Evolutionary conservation across 1,140 invertebrate species (phyloP), one percentile per base, ranked within the genome.

Genomic region (Meloidogyne floridensis): DNA sequence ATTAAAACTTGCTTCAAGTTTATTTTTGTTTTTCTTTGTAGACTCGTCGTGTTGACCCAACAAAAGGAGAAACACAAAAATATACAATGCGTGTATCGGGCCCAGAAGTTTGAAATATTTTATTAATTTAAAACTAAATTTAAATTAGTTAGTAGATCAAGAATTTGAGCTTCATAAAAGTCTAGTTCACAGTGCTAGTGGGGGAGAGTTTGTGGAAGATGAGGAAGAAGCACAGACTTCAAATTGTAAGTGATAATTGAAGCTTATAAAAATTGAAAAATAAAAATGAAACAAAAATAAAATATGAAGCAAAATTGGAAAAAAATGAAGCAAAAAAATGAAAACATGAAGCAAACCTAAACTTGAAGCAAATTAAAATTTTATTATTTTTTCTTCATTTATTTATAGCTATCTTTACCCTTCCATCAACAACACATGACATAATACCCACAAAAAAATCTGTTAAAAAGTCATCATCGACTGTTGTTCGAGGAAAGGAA

Each of bases 101-200:
- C 18, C 88, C 88, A 1, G 88, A 85, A 65, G 59, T 65, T n/a
- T 65, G 59, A n/a, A n/a, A 65, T 6, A 47, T 47, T 6, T 47
- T 47, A 5, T 7, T 7, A 65, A 65, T 65, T 65, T 65, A 65
- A n/a, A 65, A n/a, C n/a, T 15, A 59, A 59, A 59, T 65, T 65
- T 65, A 65, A 59, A 59, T 59, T 59, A 65, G 10, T 80, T 83
- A 53, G 83, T 88, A 1, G 88, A 89, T 18, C 81, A 87, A 54
- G 88, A 88, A 56, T 80, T 90, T n/a, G 87, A 88, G 72, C 32
- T 90, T 72, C 87, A 88, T 72, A 84, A 88, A 81, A 85, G 83
- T 74, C 72, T 88, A 65, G 69, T 88, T 32, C 18, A 53, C 15
- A 82, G 69, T n/a, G 18, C 69, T 54, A 77, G 75, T 54, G 74